Evolutionary conservation across 2,888 invertebrate species (phyloP).

Genomic region (Zonitis immaculata): DNA sequence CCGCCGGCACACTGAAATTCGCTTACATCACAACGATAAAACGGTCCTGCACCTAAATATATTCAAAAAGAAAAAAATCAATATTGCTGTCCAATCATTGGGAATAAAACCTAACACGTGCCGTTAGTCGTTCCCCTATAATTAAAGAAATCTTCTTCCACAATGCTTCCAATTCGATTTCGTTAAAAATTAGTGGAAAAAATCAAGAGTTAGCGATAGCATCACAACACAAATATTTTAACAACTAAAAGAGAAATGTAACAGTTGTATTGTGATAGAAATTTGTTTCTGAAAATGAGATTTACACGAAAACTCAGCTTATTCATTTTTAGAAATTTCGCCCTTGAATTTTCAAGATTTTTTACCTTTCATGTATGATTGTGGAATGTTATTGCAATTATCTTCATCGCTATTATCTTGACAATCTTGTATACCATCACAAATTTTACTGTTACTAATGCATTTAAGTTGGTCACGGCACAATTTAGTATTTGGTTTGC

Average conservation of each 20-base stretch:
- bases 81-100: neutral
- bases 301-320: neutral
- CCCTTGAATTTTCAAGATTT: neutral
- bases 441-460: slow-evolving; percentile 49
- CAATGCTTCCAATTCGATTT: slow-evolving; percentile 3
- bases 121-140: slow-evolving; percentile 1
- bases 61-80: slow-evolving; percentile 1
- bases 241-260: neutral
- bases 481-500: slow-evolving; percentile 52
- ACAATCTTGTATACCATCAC: slow-evolving; percentile 56
- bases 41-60: slow-evolving; percentile 12
- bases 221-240: neutral
- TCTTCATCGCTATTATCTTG: slow-evolving; percentile 54
- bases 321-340: slow-evolving; percentile 1
- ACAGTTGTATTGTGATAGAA: slow-evolving; percentile 3
- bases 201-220: slow-evolving; percentile 3
- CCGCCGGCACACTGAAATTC: slow-evolving; percentile 59
- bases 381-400: slow-evolving; percentile 29
- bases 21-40: slow-evolving; percentile 35
- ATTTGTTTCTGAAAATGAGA: neutral
- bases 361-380: neutral
- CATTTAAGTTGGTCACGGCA: slow-evolving; percentile 53
- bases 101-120: slow-evolving; percentile 5
- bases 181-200: neutral
- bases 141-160: slow-evolving; percentile 1